Conservation (phyloP, 2,797 vertebrate genomes). For the Streptopelia turtur region DNA sequence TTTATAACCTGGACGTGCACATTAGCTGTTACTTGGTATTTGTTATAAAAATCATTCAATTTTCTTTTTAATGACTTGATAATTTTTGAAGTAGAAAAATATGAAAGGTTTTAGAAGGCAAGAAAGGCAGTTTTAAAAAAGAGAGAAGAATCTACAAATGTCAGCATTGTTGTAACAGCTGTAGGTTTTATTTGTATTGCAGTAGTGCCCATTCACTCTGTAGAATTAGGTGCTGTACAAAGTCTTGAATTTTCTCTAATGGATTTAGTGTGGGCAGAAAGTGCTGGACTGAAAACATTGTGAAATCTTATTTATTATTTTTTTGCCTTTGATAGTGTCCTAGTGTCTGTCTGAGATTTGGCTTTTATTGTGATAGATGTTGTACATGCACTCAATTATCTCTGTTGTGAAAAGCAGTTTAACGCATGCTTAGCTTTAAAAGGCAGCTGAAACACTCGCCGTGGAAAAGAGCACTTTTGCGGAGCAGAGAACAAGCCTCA, state of each 20-base stretch:
- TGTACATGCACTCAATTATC: slow-evolving; percentile 8
- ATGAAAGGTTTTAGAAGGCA: not conserved
- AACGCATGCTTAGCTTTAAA: not conserved
- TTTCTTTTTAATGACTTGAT: slow-evolving; percentile 32
- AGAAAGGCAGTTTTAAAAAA: not conserved
- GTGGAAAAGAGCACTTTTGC: not conserved
- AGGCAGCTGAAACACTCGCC: not conserved
- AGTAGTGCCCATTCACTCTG: not conserved
- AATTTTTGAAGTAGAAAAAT: slow-evolving; percentile 31
- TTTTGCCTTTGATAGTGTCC: not conserved
- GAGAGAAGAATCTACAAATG: not conserved
- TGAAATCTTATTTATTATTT: slow-evolving; percentile 8
- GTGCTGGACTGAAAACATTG: not conserved
- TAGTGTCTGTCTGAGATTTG: slow-evolving; percentile 1
- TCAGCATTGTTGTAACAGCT: not conserved
- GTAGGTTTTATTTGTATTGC: not conserved
- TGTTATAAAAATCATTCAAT: slow-evolving; percentile 14
- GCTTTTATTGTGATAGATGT: slow-evolving; percentile 41
- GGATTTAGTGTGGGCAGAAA: not conserved
- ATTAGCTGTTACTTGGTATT: not conserved
- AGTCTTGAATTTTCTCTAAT: not conserved
- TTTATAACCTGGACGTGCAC: slow-evolving; percentile 18
- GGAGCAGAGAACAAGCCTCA: not conserved
- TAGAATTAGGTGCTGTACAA: not conserved
- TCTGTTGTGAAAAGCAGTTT: not conserved